These are phyloP conservation scores for Epiblema foenella DNA, from an alignment of 2,888 invertebrate species.

Conservation along the genomic window DNA sequence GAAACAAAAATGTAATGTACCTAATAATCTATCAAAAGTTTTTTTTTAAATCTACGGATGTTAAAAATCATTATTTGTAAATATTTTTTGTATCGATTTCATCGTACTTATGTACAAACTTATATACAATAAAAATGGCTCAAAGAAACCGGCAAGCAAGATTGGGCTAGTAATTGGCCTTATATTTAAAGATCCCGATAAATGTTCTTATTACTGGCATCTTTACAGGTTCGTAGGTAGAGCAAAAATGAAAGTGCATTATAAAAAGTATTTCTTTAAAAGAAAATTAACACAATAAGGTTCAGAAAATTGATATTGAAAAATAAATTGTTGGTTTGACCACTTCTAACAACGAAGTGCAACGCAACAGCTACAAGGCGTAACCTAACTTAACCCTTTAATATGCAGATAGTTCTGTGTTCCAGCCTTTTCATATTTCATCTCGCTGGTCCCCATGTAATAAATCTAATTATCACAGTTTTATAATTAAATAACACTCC, in stretches of 20 bases:
- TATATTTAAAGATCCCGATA: not conserved
- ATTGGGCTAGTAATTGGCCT: conserved; percentile 3
- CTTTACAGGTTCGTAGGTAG: conserved; percentile 10
- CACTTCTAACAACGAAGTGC: conserved; percentile 37
- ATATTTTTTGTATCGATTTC: conserved; percentile 21
- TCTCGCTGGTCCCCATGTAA: conserved; percentile 61
- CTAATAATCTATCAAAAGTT: not conserved
- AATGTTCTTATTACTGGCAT: conserved; percentile 11
- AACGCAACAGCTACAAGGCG: conserved; percentile 29
- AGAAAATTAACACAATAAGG: not conserved
- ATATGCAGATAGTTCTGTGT: conserved; percentile 47
- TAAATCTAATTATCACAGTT: conserved; percentile 84
- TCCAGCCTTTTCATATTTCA: conserved; percentile 53
- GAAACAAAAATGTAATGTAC: too few species aligned
- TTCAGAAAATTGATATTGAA: not conserved
- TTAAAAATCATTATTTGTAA: not conserved
- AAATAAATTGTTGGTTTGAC: conserved; percentile 7
- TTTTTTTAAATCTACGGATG: not conserved
- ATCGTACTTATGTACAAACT: conserved; percentile 24
- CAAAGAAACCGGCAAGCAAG: conserved; percentile 33
- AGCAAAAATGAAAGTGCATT: not conserved
- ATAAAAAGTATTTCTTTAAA: not conserved
- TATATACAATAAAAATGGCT: conserved; percentile 28
- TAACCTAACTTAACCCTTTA: conserved; percentile 50
- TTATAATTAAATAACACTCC: conserved; percentile 77